These are phyloP conservation scores for Pristionchus entomophagus DNA, from an alignment of 2,888 invertebrate genomes.

Conservation along the genomic window DNA sequence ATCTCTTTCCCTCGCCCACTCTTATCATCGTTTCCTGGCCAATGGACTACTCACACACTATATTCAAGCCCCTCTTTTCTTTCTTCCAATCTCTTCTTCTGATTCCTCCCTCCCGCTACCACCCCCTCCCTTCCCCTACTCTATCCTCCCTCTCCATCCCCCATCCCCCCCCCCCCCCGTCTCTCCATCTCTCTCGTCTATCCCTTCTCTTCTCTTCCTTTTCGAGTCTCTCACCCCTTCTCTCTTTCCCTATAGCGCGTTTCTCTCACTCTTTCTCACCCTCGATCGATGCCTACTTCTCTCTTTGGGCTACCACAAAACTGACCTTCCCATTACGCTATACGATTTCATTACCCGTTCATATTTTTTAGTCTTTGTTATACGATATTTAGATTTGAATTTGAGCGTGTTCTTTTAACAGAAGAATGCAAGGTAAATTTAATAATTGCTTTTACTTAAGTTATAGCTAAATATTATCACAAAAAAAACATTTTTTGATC, in stretches of 20 bases:
- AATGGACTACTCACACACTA: not conserved
- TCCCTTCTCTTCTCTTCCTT: constrained; percentile 32
- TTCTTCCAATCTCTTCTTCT: constrained; percentile 44
- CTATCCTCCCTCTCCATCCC: constrained; percentile 48
- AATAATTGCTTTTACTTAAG: not conserved
- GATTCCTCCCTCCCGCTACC: constrained; percentile 28
- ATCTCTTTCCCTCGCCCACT: not conserved
- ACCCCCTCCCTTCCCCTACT: constrained; percentile 32
- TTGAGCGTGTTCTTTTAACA: not conserved
- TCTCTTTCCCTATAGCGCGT: not conserved
- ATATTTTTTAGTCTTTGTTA: not conserved
- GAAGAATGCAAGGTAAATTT: not conserved
- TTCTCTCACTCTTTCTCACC: constrained; percentile 36
- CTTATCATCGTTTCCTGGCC: constrained; percentile 38
- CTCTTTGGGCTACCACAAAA: constrained; percentile 26
- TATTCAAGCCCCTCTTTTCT: constrained; percentile 26
- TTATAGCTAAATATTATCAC: not conserved
- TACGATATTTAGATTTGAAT: not conserved
- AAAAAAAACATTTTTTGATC: not conserved
- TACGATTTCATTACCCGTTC: not conserved
- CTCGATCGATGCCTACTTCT: constrained; percentile 40
- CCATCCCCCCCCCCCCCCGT: constrained; percentile 14
- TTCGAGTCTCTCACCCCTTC: too few species aligned
- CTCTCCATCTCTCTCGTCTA: not conserved
- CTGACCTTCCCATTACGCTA: constrained; percentile 36